These are phyloP conservation scores for Ciconia maguari DNA, from an alignment of 2,113 vertebrate species.

Conservation along the genomic window DNA sequence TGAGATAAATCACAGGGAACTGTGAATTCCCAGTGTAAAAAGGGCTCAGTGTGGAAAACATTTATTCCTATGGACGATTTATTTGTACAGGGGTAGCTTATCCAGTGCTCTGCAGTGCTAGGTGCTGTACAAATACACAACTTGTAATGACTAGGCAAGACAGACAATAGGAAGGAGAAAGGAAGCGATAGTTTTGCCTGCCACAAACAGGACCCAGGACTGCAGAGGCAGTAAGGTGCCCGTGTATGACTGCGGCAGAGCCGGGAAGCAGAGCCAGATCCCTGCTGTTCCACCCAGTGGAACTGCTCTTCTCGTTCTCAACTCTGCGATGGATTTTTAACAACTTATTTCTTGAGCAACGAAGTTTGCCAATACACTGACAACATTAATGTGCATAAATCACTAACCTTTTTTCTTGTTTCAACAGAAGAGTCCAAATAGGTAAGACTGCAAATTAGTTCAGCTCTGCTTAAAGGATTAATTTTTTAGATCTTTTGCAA, in stretches of 20 bases:
- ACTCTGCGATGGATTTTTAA: neutral
- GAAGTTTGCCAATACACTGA: neutral
- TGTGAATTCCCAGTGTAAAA: neutral
- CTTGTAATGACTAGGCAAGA: neutral
- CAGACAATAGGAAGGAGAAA: neutral
- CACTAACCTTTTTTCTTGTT: neutral
- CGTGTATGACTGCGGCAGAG: fast-evolving
- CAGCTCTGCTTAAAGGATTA: conserved; percentile 20
- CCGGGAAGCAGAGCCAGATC: neutral
- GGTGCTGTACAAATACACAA: neutral
- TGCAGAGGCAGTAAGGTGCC: neutral
- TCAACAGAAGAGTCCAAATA: neutral
- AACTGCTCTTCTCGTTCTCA: neutral
- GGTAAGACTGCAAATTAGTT: conserved; percentile 46
- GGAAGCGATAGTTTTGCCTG: neutral
- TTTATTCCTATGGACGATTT: neutral
- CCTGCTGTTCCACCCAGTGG: neutral
- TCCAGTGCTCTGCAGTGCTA: neutral
- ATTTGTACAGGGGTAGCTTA: neutral
- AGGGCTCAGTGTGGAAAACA: neutral
- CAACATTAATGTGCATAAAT: neutral
- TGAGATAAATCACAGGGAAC: neutral
- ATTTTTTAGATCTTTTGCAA: conserved; percentile 21
- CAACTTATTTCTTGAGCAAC: neutral
- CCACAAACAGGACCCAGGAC: neutral